A percentile compares a stretch with the other conserved stretches of the same genome.
Evolutionary conservation across 2,888 invertebrate genomes (phyloP).

Genomic region (Pollenia amentaria): DNA sequence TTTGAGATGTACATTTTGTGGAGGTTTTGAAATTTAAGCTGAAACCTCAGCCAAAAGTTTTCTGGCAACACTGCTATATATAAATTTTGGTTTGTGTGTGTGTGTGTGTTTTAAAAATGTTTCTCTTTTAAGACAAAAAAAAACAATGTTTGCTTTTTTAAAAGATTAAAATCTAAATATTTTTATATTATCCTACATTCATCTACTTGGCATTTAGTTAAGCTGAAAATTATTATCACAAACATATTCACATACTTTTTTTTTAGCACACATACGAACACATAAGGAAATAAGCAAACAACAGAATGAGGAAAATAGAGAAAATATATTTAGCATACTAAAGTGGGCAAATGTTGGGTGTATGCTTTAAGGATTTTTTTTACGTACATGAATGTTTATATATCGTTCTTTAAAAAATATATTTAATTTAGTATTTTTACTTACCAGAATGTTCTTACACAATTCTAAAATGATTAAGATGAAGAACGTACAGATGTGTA

Average conservation of each 20-base stretch:
- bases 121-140: not conserved
- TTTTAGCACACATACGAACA: not conserved
- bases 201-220: constrained; percentile 63
- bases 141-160: constrained; percentile 38
- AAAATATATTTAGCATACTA: constrained; percentile 47
- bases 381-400: not conserved
- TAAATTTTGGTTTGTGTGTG: not conserved
- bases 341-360: constrained; percentile 45
- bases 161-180: constrained; percentile 68
- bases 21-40: no score
- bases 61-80: no score
- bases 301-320: constrained; percentile 3
- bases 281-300: constrained; percentile 18
- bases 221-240: constrained; percentile 57
- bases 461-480: no score
- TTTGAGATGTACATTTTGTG: no score
- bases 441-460: no score
- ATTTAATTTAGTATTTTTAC: no score
- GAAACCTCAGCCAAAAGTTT: no score
- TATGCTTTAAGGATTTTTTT: not conserved
- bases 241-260: constrained; percentile 2
- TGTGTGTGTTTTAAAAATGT: constrained; percentile 12
- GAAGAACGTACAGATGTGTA: no score
- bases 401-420: no score
- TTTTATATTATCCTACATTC: constrained; percentile 60